Evolutionary conservation across 2,113 vertebrate species (phyloP), one percentile per base, ranked within the genome.

Genomic region (Chroicocephalus ridibundus): DNA sequence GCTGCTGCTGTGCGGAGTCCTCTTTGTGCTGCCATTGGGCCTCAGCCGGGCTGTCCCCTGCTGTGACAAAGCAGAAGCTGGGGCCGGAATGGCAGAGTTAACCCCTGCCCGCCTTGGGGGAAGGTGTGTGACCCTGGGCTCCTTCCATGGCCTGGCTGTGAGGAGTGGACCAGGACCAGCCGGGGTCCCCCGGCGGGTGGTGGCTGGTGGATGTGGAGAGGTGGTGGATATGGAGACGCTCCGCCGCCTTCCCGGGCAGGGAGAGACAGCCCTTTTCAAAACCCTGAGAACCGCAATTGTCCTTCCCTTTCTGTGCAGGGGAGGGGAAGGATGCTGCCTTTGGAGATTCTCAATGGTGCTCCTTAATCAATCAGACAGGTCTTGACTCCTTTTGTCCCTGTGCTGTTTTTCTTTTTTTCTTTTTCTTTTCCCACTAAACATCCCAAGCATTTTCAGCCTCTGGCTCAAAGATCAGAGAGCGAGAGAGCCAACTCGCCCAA

Each of bases 371-470:
- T 58, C 44, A 72, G 90, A 71, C 38, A 58, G 38, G 31, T 74
- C 87, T 79, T 89, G 69, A 90, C 62, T 95, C 32, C 70, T 93
- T 97, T 96, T 96, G 80, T 93, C 26, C 20, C 47, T 91, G 27
- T 74, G 38, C 34, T 44, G 42, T 65, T 25, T 31, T 31, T 32
- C 6, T 14, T 7, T 11, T 18, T 6, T 11, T n/a, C 44, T 8
- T 44, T 21, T 38, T 26, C 8, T 46, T 44, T 54, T 36, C 68
- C 34, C 38, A 18, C 55, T 82, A 40, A 80, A 80, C 54, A 92
- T 90, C 82, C 51, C 26, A 77, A 82, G 72, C 44, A 38, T 92
- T 96, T 93, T 65, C 61, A 74, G 47, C 54, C 49, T 60, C 46
- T 88, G 75, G 46, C 70, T 77, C 58, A 38, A 82, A 93, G 93